These are phyloP conservation scores for Gobionotothen gibberifrons DNA, from an alignment of 2,797 vertebrate genomes.

Conservation along the genomic window DNA sequence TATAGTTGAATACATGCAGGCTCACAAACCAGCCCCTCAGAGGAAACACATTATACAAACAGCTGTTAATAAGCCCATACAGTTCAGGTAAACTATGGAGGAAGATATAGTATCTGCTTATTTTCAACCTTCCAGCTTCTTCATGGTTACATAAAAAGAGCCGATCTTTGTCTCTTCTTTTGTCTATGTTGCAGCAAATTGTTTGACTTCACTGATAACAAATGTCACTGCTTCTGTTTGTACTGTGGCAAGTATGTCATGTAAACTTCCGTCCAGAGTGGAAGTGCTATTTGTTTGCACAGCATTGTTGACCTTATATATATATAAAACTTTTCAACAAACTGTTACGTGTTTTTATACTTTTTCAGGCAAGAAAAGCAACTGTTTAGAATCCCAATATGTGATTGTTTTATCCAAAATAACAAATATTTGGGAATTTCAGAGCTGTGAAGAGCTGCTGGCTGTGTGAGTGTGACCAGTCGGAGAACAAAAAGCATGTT, in stretches of 20 bases:
- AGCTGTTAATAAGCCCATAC: slow-evolving; percentile 36
- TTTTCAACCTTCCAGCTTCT: slow-evolving; percentile 26
- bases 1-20: background rate
- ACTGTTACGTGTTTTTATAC: too few species aligned
- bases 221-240: background rate
- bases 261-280: too few species aligned
- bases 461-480: too few species aligned
- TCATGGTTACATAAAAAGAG: slow-evolving; percentile 5
- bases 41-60: slow-evolving; percentile 49
- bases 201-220: background rate
- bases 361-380: too few species aligned
- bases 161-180: background rate
- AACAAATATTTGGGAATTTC: too few species aligned
- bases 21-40: background rate
- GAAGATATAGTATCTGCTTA: slow-evolving; percentile 37
- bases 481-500: too few species aligned
- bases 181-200: background rate
- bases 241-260: background rate
- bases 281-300: too few species aligned
- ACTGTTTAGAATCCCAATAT: too few species aligned
- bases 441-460: too few species aligned
- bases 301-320: too few species aligned
- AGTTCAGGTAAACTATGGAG: slow-evolving; percentile 35
- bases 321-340: background rate
- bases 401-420: too few species aligned